These are phyloP conservation scores for Trogon melanurus DNA, from an alignment of 2,113 vertebrate species.

Conservation along the genomic window DNA sequence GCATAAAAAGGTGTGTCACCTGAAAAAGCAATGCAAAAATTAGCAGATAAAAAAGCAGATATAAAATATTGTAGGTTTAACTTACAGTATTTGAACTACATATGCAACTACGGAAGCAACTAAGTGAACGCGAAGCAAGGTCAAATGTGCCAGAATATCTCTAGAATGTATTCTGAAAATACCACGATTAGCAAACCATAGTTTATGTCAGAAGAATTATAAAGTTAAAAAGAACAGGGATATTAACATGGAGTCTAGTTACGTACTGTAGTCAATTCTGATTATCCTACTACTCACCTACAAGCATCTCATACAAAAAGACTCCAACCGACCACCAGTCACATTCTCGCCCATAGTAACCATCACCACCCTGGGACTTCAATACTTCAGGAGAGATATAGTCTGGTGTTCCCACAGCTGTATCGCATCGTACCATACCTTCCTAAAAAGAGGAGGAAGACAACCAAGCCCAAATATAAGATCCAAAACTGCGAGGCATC, in stretches of 20 bases:
- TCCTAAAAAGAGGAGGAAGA: conserved; percentile 77
- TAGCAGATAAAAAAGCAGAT: background rate
- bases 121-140: background rate
- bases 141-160: background rate
- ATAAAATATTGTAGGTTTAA: background rate
- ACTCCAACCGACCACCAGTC: conserved; percentile 99
- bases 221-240: background rate
- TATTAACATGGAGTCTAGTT: background rate
- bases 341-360: conserved; percentile 97
- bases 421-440: conserved; percentile 99
- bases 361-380: conserved; percentile 98
- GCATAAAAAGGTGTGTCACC: conserved; percentile 99
- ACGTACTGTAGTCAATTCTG: background rate
- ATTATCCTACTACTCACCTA: conserved; percentile 85
- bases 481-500: background rate
- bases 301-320: conserved; percentile 99
- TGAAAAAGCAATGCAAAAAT: conserved; percentile 56
- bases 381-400: conserved; percentile 99
- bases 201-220: background rate
- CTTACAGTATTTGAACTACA: background rate
- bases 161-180: background rate
- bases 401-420: conserved; percentile 96
- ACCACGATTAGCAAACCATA: background rate
- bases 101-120: background rate
- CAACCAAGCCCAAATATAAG: background rate